Percentiles rank a stretch among this genome's conserved stretches.
phyloP scores from a whole-genome alignment of 2,888 invertebrate species.

The Rhyacophila evoluta region DNA sequence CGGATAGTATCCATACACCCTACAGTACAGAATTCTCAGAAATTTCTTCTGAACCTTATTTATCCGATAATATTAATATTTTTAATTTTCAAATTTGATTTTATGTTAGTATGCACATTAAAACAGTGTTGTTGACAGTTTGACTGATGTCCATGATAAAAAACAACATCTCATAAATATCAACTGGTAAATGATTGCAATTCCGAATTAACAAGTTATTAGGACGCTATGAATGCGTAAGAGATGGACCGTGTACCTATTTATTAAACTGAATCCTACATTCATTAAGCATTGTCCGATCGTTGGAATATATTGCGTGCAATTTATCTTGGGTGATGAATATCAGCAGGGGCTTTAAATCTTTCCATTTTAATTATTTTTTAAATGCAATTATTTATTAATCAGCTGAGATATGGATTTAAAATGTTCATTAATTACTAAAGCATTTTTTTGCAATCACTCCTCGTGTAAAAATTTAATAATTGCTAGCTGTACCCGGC shows the following conservation, averaged over 20 bases:
- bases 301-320: not conserved
- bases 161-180: slow-evolving; percentile 2
- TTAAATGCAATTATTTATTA: too few relatives aligned
- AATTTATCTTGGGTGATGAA: not conserved
- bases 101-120: not conserved
- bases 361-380: too few relatives aligned
- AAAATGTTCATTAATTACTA: too few relatives aligned
- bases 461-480: too few relatives aligned
- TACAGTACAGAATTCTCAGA: too few relatives aligned
- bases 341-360: too few relatives aligned
- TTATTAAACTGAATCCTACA: not conserved
- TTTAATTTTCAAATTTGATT: not conserved
- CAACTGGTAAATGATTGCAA: not conserved
- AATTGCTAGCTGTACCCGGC: too few relatives aligned
- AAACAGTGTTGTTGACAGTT: not conserved
- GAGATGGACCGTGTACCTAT: not conserved
- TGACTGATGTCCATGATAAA: not conserved
- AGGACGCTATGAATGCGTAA: slow-evolving; percentile 2
- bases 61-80: not conserved
- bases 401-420: too few relatives aligned
- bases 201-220: slow-evolving; percentile 22
- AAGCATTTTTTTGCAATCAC: too few relatives aligned
- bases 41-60: too few relatives aligned
- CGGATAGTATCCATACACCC: too few relatives aligned
- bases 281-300: not conserved